Conservation (phyloP, 1,140 invertebrate species). For the Steinernema feltiae region DNA sequence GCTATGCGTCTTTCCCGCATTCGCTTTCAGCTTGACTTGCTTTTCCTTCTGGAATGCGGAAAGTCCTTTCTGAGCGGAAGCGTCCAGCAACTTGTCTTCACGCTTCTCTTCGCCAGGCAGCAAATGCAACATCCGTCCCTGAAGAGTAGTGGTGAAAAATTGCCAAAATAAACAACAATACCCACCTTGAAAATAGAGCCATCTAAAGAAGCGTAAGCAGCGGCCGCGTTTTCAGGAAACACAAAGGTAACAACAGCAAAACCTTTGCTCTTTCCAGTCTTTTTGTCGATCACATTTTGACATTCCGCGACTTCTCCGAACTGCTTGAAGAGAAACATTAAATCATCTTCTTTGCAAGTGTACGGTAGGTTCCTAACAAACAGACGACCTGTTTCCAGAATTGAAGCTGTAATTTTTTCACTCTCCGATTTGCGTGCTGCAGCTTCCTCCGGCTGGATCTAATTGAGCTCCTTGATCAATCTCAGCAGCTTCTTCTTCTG, state of each 20-base stretch:
- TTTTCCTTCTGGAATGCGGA: slow-evolving; percentile 76
- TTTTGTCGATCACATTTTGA: slow-evolving; percentile 77
- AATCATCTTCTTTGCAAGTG: slow-evolving; percentile 76
- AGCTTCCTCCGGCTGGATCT: slow-evolving; percentile 19
- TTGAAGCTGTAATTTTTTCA: slow-evolving; percentile 34
- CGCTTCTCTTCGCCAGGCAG: slow-evolving; percentile 76
- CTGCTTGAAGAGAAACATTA: slow-evolving; percentile 76
- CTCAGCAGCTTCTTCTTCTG: slow-evolving; percentile 18
- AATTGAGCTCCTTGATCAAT: slow-evolving; percentile 18
- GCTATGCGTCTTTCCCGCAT: slow-evolving; percentile 67
- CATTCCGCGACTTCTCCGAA: slow-evolving; percentile 76
- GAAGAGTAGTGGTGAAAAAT: slow-evolving; percentile 31
- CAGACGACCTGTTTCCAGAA: slow-evolving; percentile 73
- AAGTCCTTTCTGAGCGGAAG: slow-evolving; percentile 10
- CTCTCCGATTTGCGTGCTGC: slow-evolving; percentile 6
- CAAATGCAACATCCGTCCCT: slow-evolving; percentile 84
- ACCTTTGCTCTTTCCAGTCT: slow-evolving; percentile 79
- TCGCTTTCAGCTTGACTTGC: slow-evolving; percentile 71
- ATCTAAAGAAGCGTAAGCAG: slow-evolving; percentile 79
- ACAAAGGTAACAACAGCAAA: slow-evolving; percentile 87
- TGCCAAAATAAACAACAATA: slow-evolving; percentile 7
- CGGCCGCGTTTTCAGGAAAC: slow-evolving; percentile 87
- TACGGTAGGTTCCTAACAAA: slow-evolving; percentile 91
- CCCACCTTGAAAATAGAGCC: slow-evolving; percentile 72
- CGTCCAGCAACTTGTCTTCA: slow-evolving; percentile 35